Evolutionary conservation across 1,140 invertebrate species (phyloP), one percentile per base, ranked within the genome.

Genomic region (Sarcophaga peregrina): DNA sequence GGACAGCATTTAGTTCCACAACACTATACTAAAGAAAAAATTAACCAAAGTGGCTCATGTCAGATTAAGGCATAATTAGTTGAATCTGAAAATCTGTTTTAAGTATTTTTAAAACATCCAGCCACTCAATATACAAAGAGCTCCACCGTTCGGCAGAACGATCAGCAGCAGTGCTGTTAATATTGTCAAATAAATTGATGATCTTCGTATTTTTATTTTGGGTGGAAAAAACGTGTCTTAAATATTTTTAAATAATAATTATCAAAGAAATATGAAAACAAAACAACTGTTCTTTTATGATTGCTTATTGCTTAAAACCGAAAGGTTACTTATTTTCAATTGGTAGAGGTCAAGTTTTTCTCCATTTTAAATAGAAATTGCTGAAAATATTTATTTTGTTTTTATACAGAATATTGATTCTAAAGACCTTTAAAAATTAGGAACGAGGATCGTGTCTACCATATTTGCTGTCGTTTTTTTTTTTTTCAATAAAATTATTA

Each of bases 61-160:
- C 83, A 83, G 83, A 83, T 83, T 83, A 82, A 47, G 68, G 81
- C 81, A 82, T 83, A 83, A 83, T 83, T 83, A 83, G 83, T 82
- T 8, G 68, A 45, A 74, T 50, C 47, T n/a, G 62, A 45, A 82
- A 82, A 82, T 50, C 47, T 25, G 17, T 78, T 78, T 78, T 78
- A 20, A 78, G 75, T 78, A 78, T 47, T 78, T 78, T 78, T 20
- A 52, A 78, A 78, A 78, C 17, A 76, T 48, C 17, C 17, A 76
- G n/a, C 17, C n/a, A 20, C n/a, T 17, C 62, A 68, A 68, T 68
- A 68, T 8, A 7, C 15, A n/a, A 58, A 20, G 58, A 68, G 5
- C 8, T 5, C 17, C 20, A 9, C 20, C 25, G 25, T 37, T n/a
- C 3, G 54, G n/a, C 54, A 15, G 17, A 17, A 15, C 20, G 62